Conservation (phyloP, 2,888 invertebrate genomes). For the Ophion ellenae region DNA sequence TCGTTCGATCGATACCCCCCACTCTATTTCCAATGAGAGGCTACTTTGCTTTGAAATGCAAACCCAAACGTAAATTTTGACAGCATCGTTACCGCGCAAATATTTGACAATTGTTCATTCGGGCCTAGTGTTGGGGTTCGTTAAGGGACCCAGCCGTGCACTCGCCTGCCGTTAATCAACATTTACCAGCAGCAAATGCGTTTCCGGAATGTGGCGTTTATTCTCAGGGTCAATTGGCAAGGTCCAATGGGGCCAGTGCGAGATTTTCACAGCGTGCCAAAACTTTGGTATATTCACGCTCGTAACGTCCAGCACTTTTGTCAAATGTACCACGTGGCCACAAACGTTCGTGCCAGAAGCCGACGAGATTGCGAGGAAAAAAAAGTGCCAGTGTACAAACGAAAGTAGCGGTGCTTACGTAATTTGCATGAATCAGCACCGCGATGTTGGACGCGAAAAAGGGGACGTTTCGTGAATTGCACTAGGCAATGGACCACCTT, state of each 20-base stretch:
- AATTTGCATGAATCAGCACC: neutral
- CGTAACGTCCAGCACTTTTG: constrained; percentile 2
- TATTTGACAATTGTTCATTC: neutral
- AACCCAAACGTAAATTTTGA: neutral
- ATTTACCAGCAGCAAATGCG: constrained; percentile 33
- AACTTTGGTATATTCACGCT: constrained; percentile 12
- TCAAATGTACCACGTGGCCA: neutral
- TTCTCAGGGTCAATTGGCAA: constrained; percentile 39
- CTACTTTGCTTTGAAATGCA: neutral
- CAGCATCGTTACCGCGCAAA: neutral
- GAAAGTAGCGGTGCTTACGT: neutral
- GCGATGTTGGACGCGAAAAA: neutral
- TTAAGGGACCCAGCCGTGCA: constrained; percentile 23
- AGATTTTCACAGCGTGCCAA: constrained; percentile 1
- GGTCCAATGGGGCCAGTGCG: constrained; percentile 38
- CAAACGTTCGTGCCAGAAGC: neutral
- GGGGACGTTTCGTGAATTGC: too few species aligned
- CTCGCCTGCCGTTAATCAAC: constrained; percentile 18
- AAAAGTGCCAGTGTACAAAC: neutral
- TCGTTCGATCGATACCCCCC: neutral
- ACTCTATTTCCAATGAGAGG: neutral
- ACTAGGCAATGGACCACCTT: neutral
- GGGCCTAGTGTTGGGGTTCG: constrained; percentile 10
- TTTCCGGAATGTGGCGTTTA: constrained; percentile 20
- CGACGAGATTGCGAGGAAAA: neutral